Evolutionary conservation across 2,113 vertebrate genomes (phyloP), one percentile per base, ranked within the genome.

Genomic region (Labeo catla): DNA sequence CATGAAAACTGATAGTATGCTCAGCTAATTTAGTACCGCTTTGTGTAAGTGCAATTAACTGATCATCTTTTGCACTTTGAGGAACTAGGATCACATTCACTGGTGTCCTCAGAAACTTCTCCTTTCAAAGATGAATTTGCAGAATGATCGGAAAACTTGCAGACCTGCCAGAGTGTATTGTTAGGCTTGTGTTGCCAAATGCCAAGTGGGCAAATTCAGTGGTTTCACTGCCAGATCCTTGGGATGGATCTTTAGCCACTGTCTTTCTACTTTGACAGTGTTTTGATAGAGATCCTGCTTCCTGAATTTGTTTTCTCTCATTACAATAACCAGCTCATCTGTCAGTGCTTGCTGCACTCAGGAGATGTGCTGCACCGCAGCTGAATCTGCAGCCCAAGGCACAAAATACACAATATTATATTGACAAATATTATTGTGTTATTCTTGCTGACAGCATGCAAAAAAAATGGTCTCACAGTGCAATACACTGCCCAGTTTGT

Each of bases 131-230:
- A 73, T 79, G 57, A 81, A 86, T 72, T 52, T 84, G 21, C 66
- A 39, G 61, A 19, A 81, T 87, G 39, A 85, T 87, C 12, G 47
- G 45, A 72, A 3, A 54, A 50, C 57, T 50, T 54, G 72, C 45
- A 84, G 72, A 68, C 66, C 15, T 34, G 78, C 78, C 61, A 77
- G 15, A 82, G n/a, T 47, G 34, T 23, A 39, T 39, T 23, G 36
- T 82, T 57, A 66, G 59, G 45, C 50, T 49, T 28, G 43, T 85
- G 19, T 82, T 89, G 87, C 76, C 73, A 87, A 86, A 86, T 90
- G 76, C 89, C 83, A 80, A 84, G 87, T 90, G 85, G 88, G 84
- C 86, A 81, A 11, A 76, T 88, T 66, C 43, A 72, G 76, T 81
- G 80, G 86, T 65, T 76, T 66, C 73, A 50, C 15, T 36, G 63